These are phyloP conservation scores for Leptogaster cylindrica DNA, from an alignment of 2,888 invertebrate genomes.

Conservation along the genomic window DNA sequence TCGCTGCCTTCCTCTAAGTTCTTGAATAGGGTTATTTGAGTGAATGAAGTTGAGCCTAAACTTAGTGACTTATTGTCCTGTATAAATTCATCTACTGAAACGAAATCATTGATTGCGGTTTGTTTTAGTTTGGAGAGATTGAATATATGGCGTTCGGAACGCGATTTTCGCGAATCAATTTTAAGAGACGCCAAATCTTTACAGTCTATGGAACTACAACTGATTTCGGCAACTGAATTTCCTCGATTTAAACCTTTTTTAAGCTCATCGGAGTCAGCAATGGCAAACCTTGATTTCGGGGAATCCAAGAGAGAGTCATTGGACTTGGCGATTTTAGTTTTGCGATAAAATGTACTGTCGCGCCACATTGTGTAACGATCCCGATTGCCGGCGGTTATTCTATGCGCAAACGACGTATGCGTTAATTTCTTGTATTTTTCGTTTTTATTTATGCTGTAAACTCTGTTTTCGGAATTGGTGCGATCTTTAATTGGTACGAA, in stretches of 20 bases:
- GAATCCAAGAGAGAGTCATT: conserved; percentile 60
- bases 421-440: conserved; percentile 62
- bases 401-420: conserved; percentile 58
- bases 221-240: conserved; percentile 53
- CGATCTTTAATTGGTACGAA: conserved; percentile 60
- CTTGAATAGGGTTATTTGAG: conserved; percentile 18
- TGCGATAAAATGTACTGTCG: conserved; percentile 61
- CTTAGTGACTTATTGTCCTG: conserved; percentile 53
- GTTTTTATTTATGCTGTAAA: conserved; percentile 55
- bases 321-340: conserved; percentile 61
- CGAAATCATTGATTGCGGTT: conserved; percentile 58
- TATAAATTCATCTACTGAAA: conserved; percentile 58
- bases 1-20: conserved; percentile 22
- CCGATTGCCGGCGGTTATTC: conserved; percentile 40
- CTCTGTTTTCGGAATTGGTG: conserved; percentile 60
- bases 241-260: conserved; percentile 54
- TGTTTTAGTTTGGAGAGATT: conserved; percentile 58
- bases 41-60: conserved; percentile 41
- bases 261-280: conserved; percentile 58
- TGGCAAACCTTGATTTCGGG: conserved; percentile 53
- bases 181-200: conserved; percentile 42
- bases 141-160: conserved; percentile 56
- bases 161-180: conserved; percentile 45
- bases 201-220: conserved; percentile 38
- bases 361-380: conserved; percentile 59